phyloP scores from a whole-genome alignment of 2,888 invertebrate genomes.

The Andrena hattorfiana region DNA sequence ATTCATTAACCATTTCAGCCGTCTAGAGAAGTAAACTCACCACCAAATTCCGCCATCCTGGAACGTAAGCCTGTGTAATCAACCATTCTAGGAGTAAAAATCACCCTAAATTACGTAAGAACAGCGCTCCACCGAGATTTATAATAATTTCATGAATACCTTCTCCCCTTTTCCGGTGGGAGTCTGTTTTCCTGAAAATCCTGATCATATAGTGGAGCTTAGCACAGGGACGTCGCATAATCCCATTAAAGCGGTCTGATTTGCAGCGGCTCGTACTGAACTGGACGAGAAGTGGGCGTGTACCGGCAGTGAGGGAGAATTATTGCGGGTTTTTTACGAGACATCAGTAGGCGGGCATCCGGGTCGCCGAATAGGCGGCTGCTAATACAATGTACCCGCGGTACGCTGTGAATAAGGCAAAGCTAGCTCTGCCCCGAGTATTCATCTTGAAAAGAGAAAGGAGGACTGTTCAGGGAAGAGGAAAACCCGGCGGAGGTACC shows the following conservation, averaged over 20 bases:
- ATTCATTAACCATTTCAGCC: too few species aligned
- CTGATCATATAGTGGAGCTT: slow-evolving; percentile 41
- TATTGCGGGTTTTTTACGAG: slow-evolving; percentile 67
- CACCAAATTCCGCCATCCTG: too few species aligned
- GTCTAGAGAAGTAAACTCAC: too few species aligned
- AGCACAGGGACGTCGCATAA: slow-evolving; percentile 40
- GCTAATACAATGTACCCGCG: slow-evolving; percentile 71
- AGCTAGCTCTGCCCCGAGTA: slow-evolving; percentile 57
- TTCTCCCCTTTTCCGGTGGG: not conserved
- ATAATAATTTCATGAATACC: slow-evolving; percentile 17
- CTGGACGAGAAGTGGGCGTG: slow-evolving; percentile 35
- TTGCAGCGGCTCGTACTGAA: slow-evolving; percentile 51
- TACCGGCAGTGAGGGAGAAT: slow-evolving; percentile 59
- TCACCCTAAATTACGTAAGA: slow-evolving; percentile 19
- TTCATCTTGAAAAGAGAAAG: slow-evolving; percentile 74
- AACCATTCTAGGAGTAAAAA: not conserved
- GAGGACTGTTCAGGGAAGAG: slow-evolving; percentile 65
- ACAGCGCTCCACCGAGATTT: not conserved
- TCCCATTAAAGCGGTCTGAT: slow-evolving; percentile 63
- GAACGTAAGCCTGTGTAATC: too few species aligned
- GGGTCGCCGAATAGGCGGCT: slow-evolving; percentile 61
- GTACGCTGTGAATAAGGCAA: slow-evolving; percentile 62
- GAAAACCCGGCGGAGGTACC: slow-evolving; percentile 57
- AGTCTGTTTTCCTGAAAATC: slow-evolving; percentile 49
- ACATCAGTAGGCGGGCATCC: slow-evolving; percentile 69